Conservation (phyloP, 2,113 vertebrate species). For the Corynorhinus townsendii region DNA sequence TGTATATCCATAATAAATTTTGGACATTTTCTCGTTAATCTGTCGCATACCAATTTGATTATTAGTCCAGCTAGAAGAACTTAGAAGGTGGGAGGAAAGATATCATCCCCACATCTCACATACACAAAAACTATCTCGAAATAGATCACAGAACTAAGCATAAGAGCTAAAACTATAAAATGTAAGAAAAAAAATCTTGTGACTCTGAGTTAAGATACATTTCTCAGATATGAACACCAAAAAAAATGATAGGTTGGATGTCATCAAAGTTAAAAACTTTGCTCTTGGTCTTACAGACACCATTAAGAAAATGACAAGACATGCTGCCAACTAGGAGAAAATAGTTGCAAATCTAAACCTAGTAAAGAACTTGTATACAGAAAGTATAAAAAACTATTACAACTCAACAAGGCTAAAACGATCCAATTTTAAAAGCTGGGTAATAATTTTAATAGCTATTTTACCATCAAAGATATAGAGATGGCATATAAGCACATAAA, state of each 20-base stretch:
- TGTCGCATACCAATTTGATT: neutral
- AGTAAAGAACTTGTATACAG: neutral
- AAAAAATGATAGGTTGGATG: neutral
- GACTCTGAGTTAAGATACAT: neutral
- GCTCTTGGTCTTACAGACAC: neutral
- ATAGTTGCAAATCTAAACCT: neutral
- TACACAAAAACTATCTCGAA: neutral
- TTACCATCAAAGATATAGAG: neutral
- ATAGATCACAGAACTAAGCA: neutral
- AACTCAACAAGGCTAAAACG: neutral
- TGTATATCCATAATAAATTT: neutral
- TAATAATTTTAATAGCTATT: neutral
- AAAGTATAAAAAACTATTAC: neutral
- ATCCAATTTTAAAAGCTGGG: neutral
- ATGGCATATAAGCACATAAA: neutral
- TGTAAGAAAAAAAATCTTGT: neutral
- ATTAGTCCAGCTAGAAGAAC: neutral
- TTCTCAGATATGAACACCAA: constrained; percentile 1
- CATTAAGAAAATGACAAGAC: neutral
- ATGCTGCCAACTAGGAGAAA: neutral
- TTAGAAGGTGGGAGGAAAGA: neutral
- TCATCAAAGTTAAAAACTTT: neutral
- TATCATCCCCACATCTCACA: neutral
- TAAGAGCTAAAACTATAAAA: neutral
- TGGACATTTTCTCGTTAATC: neutral